Base-by-base conservation (phyloP, 2,113 vertebrate genomes). In the Calidris pugnax region DNA sequence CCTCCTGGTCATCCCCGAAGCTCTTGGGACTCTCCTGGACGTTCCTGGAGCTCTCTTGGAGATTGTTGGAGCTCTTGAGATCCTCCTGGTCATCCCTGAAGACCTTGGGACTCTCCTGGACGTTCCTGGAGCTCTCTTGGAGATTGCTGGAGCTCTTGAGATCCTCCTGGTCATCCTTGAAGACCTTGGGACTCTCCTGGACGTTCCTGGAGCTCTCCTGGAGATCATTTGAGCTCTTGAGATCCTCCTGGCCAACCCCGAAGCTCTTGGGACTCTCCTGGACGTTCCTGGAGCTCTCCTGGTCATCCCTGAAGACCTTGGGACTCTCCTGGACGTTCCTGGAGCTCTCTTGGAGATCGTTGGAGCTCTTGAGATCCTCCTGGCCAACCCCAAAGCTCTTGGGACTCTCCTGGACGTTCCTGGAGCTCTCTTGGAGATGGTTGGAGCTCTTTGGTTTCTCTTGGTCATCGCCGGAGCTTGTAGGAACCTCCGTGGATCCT, bases 381-480 rank as follows among this genome's bases (percentile, higher is more conserved):
- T 3, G 57, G 10, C 12, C 12, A 4, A 16, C 10, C 2, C 7
- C 3, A 10, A 27, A 20, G 7, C 43, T 27, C 20, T 22, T 3
- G 6, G 63, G 10, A 12, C 3, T 8, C 3, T 68, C 27, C 4
- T 12, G 51, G 30, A 5, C 12, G 10, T 41, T 41, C 39, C 39
- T 47, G 47, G 10, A 6, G 47, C 47, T 47, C 7, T 24, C 55
- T 0, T 2, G 27, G 37, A 39, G 37, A 39, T 39, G 8, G 37
- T 39, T 39, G 37, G 37, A 39, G 7, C 59, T 56, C 19, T 26
- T 39, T 12, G 21, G 6, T 39, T 27, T 22, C 32, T 33, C 66
- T 3, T 1, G 30, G 7, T 10, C 7, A 0, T 63, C 12, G 1
- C 19, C 3, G 1, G 26, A 37, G 14, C 32, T 17, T 4, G 0